A percentile compares a stretch with the other conserved stretches of the same genome.
phyloP scores from a whole-genome alignment of 2,888 invertebrate genomes.

The Cheilosia vulpina region DNA sequence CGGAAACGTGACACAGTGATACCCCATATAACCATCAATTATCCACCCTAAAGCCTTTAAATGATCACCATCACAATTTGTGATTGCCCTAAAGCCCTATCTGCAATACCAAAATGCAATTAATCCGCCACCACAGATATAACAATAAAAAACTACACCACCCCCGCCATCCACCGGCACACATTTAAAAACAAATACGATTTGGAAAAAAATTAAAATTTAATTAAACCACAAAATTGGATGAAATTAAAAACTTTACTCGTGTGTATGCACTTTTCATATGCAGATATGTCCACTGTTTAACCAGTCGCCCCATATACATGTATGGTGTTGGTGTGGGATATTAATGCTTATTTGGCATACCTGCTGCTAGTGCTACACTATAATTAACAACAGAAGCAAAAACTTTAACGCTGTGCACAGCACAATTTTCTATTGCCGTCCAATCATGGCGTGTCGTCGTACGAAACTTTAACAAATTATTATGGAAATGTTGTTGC shows the following conservation, averaged over 20 bases:
- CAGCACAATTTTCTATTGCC: slow-evolving; percentile 15
- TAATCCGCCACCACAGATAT: neutral
- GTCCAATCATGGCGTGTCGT: neutral
- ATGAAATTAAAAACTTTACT: slow-evolving; percentile 55
- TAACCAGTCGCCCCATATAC: slow-evolving; percentile 2
- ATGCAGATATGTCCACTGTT: slow-evolving; percentile 14
- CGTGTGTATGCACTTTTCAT: slow-evolving; percentile 13
- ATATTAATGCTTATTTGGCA: slow-evolving; percentile 23
- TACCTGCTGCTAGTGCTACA: neutral
- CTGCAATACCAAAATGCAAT: neutral
- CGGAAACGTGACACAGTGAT: neutral
- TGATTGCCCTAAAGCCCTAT: neutral
- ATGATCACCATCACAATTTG: neutral
- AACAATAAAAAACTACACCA: neutral
- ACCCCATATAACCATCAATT: neutral
- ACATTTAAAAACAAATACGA: neutral
- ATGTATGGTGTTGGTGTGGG: neutral
- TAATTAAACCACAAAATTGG: slow-evolving; percentile 63
- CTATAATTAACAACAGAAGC: slow-evolving; percentile 32
- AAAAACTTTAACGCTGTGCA: slow-evolving; percentile 8
- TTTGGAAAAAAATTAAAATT: slow-evolving; percentile 51
- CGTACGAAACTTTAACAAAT: slow-evolving; percentile 31
- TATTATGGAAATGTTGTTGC: slow-evolving; percentile 15
- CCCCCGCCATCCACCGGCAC: neutral
- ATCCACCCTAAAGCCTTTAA: neutral